Evolutionary conservation across 2,888 invertebrate species (phyloP), one percentile per base, ranked within the genome.

Genomic region (Cephalotes varians): DNA sequence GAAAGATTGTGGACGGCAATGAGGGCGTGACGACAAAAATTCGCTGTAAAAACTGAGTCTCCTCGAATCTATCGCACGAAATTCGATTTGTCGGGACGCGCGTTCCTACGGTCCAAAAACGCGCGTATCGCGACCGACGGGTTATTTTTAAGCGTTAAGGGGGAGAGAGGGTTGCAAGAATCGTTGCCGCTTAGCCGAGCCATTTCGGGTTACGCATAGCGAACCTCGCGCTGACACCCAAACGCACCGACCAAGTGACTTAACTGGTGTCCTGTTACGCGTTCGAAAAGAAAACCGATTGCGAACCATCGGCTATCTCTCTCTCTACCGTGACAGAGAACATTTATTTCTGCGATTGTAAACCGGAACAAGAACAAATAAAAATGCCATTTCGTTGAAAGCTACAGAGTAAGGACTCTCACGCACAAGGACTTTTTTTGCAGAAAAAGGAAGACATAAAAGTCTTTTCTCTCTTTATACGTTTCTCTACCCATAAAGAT

Each of bases 161-260:
- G 84, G 86, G 86, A 87, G 88, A 86, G 87, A 88, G 91, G 86
- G 88, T 83, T 86, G 84, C 86, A 85, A 82, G 87, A 85, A 87
- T 85, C 84, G 87, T 81, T 83, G 84, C 86, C 82, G 83, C 69
- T 85, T 44, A 74, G 84, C 86, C 93, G 93, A 92, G 92, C 94
- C 94, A 93, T 94, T 94, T 94, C 93, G 94, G 94, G 94, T 93
- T 93, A 93, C 91, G 92, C 91, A 86, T 83, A 89, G 86, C 88
- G 89, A 89, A 85, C 89, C 86, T 86, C 90, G 89, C 88, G 90
- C 88, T 88, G 86, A 87, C 87, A 85, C 84, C 86, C 83, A 81
- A 81, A 83, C 47, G 81, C 40, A 40, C 18, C 64, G 49, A 28
- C 49, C 82, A 74, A 62, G 58, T 64, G 83, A 67, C 60, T 82